Evolutionary conservation across 2,797 vertebrate species (phyloP), one percentile per base, ranked within the genome.

Genomic region (Epinephelus awoara): DNA sequence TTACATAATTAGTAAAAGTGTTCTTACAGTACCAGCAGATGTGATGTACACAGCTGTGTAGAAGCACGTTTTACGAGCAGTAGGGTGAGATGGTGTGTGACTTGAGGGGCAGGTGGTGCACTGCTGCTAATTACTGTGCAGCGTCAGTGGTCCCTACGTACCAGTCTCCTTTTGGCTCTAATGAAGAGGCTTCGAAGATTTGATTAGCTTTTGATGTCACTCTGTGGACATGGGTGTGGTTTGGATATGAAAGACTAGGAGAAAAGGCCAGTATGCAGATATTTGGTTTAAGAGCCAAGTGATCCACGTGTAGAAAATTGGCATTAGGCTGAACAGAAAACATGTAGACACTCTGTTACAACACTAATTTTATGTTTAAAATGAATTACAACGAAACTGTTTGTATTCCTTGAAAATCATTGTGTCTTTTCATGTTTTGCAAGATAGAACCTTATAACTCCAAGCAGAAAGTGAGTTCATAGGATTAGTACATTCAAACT

Each of bases 171-270:
- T 73, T 66, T 63, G 18, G 54, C 71, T 75, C 18, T 80, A 94
- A 95, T 95, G 90, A 94, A 95, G 94, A 92, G 91, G 90, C 84
- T 89, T 94, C 93, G 76, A 93, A 91, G 85, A 77, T 92, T 75
- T 92, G 87, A 95, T 94, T 89, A 93, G 89, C 81, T 83, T 86
- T 84, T 90, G 89, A 89, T 77, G 65, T 65, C 64, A 7, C 75
- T 54, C 46, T 3, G 84, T 58, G 80, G 81, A 18, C 19, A 5
- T 56, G 65, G 80, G 82, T 50, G 71, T 78, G 87, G 78, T 64
- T 59, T 55, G 25, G 40, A 52, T 69, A 40, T n/a, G 27, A 49
- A 66, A 55, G 61, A 11, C 40, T 15, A 29, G 61, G 69, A 54
- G 38, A 51, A 29, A 9, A 3, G 49, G 62, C n/a, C 6, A 3